phyloP scores from a whole-genome alignment of 2,113 vertebrate species.

The Erythrocebus patas region DNA sequence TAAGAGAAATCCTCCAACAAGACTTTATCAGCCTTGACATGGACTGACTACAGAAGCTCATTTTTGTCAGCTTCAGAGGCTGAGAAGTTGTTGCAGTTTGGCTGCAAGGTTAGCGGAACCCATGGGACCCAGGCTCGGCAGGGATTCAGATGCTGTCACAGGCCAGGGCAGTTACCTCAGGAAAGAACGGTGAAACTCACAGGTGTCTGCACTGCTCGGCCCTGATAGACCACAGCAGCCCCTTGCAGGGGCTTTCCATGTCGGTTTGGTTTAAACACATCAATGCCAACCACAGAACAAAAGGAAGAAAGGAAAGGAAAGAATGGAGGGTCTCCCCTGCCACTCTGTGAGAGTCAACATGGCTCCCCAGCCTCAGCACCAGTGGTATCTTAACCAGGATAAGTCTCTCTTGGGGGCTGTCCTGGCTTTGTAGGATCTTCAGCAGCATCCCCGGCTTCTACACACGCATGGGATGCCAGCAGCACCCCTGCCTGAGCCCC shows the following conservation, averaged over 20 bases:
- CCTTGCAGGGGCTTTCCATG: fast-evolving
- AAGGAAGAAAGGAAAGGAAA: neutral
- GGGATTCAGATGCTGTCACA: neutral
- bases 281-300: neutral
- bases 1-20: neutral
- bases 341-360: neutral
- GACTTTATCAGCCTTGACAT: neutral
- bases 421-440: neutral
- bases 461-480: neutral
- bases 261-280: neutral
- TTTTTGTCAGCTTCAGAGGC: neutral
- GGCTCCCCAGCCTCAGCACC: fast-evolving
- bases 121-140: fast-evolving
- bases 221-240: neutral
- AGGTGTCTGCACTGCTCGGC: neutral
- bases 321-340: neutral
- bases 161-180: neutral
- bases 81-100: neutral
- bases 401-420: neutral
- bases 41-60: neutral
- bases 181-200: neutral
- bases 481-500: fast-evolving
- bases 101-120: neutral
- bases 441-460: neutral
- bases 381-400: neutral